Percentiles rank a stretch among this genome's conserved stretches.
Evolutionary conservation across 2,888 invertebrate genomes (phyloP).

Genomic region (Thelaira solivaga): DNA sequence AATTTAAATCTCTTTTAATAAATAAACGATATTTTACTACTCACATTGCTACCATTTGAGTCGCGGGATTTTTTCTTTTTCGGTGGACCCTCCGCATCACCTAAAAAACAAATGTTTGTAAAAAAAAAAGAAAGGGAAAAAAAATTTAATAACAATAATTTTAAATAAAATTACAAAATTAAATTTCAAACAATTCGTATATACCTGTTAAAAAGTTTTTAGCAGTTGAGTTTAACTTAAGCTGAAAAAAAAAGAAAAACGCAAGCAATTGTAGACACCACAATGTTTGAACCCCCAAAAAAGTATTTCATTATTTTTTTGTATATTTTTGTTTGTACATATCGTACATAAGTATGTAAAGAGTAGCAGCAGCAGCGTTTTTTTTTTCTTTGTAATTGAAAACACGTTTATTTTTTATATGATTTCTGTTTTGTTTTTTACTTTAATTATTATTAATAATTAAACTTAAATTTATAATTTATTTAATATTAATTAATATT

Average conservation of each 20-base stretch:
- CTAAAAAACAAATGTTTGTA: conserved; percentile 62
- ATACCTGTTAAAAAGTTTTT: conserved; percentile 53
- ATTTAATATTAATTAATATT: conserved; percentile 62
- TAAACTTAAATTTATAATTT: conserved; percentile 64
- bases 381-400: conserved; percentile 60
- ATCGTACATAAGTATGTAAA: too few species aligned
- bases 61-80: conserved; percentile 76
- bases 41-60: conserved; percentile 72
- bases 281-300: not conserved
- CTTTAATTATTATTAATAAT: conserved; percentile 61
- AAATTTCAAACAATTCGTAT: too few species aligned
- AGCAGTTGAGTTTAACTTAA: not conserved
- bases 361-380: conserved; percentile 56
- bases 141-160: not conserved
- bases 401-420: conserved; percentile 63
- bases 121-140: not conserved
- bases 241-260: conserved; percentile 64
- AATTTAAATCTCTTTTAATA: not conserved
- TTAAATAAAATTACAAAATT: conserved; percentile 41
- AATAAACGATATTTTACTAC: conserved; percentile 66
- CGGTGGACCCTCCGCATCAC: conserved; percentile 74
- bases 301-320: not conserved
- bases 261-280: conserved; percentile 65
- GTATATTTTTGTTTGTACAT: too few species aligned
- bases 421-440: conserved; percentile 54